These are phyloP conservation scores for Pygoscelis antarcticus DNA, from an alignment of 2,113 vertebrate species.

Conservation along the genomic window DNA sequence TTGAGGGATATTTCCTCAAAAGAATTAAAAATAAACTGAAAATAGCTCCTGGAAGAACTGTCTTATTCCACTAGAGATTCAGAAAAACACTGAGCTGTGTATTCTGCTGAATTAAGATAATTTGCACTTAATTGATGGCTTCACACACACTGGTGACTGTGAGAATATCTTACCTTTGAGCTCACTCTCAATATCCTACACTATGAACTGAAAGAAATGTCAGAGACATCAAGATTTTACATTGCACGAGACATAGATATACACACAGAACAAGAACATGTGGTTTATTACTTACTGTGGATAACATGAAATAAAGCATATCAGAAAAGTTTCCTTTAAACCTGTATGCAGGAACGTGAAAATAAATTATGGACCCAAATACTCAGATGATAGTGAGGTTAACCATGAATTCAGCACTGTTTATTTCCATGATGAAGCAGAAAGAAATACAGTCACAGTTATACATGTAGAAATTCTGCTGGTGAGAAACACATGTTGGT, in stretches of 20 bases:
- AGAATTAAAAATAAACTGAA: not conserved
- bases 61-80: not conserved
- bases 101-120: not conserved
- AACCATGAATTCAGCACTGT: not conserved
- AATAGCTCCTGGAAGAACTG: not conserved
- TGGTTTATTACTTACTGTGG: not conserved
- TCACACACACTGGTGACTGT: not conserved
- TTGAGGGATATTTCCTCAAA: not conserved
- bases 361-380: not conserved
- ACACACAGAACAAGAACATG: not conserved
- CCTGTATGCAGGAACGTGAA: not conserved
- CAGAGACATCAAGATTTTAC: not conserved
- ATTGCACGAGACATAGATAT: accelerated
- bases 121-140: not conserved
- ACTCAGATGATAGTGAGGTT: not conserved
- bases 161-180: not conserved
- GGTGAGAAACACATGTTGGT: not conserved
- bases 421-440: not conserved
- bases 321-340: not conserved
- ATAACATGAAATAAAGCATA: not conserved
- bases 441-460: not conserved
- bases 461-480: not conserved
- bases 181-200: not conserved
- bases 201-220: not conserved
- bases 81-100: not conserved